Base-by-base conservation (phyloP, 2,113 vertebrate species). In the Pterocles gutturalis region DNA sequence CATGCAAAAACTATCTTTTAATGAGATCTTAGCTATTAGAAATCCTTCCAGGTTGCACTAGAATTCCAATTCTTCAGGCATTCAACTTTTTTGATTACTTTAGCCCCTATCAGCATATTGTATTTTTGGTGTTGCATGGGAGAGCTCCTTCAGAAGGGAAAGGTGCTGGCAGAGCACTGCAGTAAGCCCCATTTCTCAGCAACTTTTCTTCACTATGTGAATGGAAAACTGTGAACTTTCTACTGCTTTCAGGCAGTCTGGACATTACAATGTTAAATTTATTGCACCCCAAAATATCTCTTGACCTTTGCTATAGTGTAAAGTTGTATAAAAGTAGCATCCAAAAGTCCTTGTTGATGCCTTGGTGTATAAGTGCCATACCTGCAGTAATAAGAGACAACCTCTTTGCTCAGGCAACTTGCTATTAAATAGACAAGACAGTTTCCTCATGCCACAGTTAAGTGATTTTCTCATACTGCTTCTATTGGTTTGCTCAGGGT, bases 1-100 rank as follows among this genome's bases (percentile, higher is more conserved):
- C 94, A 95, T 90, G 93, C 58, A 96, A 89, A 96, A 87, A 45
- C 65, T 98, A 99, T 98, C 98, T 98, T 99, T 99, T 99, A 99
- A 99, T 99, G 98, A 98, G 98, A 99, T 99, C 98, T 98, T 29
- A 95, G 97, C 97, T 98, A 98, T 99, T 98, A 98, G 98, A 97
- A 98, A 97, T 93, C 53, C 76, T 97, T 97, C 96, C 83, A 91
- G 65, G 83, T 82, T 97, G 73, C 95, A 80, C 72, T 93, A 97
- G 92, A 73, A 93, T 97, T 98, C 90, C 25, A 45, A 69, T 94
- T 98, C 89, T 96, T 98, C 87, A 90, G 94, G 58, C 20, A 90
- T 95, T 98, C 96, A 96, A 94, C 90, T 96, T 83, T 95, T 97
- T 95, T 96, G 91, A 98, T 98, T 98, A 98, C 95, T 95, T 83